Percentiles rank a stretch among this genome's conserved stretches.
Conservation (phyloP, 2,113 vertebrate species). For the Archilochus colubris region DNA sequence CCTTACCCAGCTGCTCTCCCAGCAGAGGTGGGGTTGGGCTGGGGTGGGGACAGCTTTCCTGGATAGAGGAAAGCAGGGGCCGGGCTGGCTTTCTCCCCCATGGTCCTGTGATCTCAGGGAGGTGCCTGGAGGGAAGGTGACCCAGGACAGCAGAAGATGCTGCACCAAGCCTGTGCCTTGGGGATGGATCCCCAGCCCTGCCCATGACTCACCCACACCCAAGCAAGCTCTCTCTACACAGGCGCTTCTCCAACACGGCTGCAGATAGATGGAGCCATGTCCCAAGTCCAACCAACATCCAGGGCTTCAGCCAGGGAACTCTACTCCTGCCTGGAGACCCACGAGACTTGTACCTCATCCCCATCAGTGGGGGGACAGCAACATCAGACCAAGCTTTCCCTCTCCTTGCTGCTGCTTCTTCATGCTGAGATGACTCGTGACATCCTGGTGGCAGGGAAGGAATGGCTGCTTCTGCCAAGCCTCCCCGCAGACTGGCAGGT, state of each 20-base stretch:
- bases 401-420: neutral
- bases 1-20: too few species aligned
- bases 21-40: too few species aligned
- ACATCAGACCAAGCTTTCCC: neutral
- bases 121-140: neutral
- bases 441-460: neutral
- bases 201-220: neutral
- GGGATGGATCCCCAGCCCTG: neutral
- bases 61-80: neutral
- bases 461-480: fast-evolving
- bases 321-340: neutral
- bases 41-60: neutral
- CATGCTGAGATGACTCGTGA: neutral
- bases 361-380: fast-evolving
- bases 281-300: neutral
- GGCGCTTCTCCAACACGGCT: fast-evolving
- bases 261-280: neutral
- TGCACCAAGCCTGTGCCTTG: neutral
- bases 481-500: neutral
- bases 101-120: fast-evolving
- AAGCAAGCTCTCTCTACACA: neutral
- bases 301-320: neutral
- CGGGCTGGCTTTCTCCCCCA: neutral
- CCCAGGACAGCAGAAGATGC: neutral
- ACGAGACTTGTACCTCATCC: neutral